Conservation (phyloP, 2,113 vertebrate genomes). For the Lampris incognitus region DNA sequence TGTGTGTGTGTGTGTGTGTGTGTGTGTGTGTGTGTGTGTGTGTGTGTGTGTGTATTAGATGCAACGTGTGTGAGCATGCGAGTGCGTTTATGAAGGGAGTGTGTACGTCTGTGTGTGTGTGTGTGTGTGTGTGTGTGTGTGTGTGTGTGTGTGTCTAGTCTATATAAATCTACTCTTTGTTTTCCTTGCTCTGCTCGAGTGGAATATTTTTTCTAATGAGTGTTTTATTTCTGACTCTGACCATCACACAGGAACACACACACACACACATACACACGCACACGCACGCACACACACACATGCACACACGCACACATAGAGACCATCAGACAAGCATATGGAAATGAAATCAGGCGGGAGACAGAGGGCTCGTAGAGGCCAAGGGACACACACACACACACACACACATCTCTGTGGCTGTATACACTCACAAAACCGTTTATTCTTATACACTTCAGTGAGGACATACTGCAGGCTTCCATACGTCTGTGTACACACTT, state of each 20-base stretch:
- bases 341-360: constrained; percentile 56
- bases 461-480: too few relatives aligned
- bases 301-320: constrained; percentile 20
- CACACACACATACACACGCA: neutral
- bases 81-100: neutral
- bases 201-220: constrained; percentile 65
- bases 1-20: constrained; percentile 2
- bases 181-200: constrained; percentile 59
- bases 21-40: too few relatives aligned
- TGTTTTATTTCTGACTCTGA: constrained; percentile 54
- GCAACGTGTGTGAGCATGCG: neutral
- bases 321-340: constrained; percentile 47
- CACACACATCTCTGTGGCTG: neutral
- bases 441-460: too few relatives aligned
- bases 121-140: constrained; percentile 21
- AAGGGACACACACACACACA: constrained; percentile 27
- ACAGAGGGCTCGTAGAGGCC: constrained; percentile 26
- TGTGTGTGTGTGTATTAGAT: too few relatives aligned
- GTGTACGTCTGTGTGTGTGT: constrained; percentile 10
- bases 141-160: constrained; percentile 26
- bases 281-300: constrained; percentile 21
- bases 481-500: too few relatives aligned
- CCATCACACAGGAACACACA: constrained; percentile 11
- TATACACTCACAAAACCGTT: too few relatives aligned
- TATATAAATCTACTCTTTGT: constrained; percentile 53